A percentile compares a stretch with the other conserved stretches of the same genome.
These are phyloP conservation scores for Myotis daubentonii DNA, from an alignment of 2,797 vertebrate genomes.

Conservation along the genomic window DNA sequence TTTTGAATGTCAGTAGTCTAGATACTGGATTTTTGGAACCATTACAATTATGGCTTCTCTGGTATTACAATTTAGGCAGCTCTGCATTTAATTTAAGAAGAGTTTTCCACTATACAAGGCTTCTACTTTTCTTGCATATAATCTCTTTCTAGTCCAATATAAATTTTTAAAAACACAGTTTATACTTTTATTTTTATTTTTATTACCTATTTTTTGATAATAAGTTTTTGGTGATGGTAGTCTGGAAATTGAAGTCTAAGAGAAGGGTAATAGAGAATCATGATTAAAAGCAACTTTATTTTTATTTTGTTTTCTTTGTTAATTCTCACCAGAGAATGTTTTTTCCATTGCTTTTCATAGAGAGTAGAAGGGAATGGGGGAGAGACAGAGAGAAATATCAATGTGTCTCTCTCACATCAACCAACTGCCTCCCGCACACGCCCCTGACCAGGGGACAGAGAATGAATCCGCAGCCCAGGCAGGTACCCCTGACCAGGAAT, in stretches of 20 bases:
- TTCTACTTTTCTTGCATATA: not conserved
- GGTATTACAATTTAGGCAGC: not conserved
- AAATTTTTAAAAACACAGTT: not conserved
- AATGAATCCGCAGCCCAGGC: not conserved
- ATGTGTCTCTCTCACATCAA: not conserved
- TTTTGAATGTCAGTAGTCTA: not conserved
- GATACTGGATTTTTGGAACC: constrained; percentile 8
- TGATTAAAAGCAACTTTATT: not conserved
- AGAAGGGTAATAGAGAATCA: not conserved
- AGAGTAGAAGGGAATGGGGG: not conserved
- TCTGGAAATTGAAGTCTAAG: not conserved
- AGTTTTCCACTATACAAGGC: not conserved
- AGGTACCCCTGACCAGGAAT: not conserved
- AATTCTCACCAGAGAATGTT: not conserved
- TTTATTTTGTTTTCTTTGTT: not conserved
- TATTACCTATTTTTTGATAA: constrained; percentile 26
- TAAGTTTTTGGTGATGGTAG: not conserved
- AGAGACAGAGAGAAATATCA: not conserved
- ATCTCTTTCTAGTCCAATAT: not conserved
- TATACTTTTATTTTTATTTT: constrained; percentile 19
- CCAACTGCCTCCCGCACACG: not conserved
- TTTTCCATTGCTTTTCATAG: not conserved
- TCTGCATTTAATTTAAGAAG: constrained; percentile 23
- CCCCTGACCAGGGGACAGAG: not conserved
- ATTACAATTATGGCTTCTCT: not conserved